Percentiles rank a stretch among this genome's conserved stretches.
Evolutionary conservation across 2,113 vertebrate species (phyloP).

Genomic region (Jaculus jaculus): DNA sequence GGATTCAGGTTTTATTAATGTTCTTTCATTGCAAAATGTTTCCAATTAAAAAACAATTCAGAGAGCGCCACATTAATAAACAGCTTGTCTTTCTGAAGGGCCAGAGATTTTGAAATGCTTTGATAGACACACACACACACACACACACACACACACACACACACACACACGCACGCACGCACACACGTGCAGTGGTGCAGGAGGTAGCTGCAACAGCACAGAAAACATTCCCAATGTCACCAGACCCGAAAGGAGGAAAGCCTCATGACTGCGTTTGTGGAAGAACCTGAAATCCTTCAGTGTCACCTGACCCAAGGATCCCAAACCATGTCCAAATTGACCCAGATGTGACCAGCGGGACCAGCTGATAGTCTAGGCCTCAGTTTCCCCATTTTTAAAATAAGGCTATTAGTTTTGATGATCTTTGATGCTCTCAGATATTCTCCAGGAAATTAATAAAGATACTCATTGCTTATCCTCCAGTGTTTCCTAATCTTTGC

Average conservation of each 20-base stretch:
- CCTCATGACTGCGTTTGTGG: background rate
- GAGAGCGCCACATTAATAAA: constrained; percentile 86
- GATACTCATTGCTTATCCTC: background rate
- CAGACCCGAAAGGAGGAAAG: background rate
- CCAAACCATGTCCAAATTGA: background rate
- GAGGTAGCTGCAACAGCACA: background rate
- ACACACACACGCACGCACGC: no score
- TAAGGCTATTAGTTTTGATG: background rate
- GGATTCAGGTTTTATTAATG: constrained; percentile 88
- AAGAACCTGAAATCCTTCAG: constrained; percentile 30
- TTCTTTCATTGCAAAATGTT: constrained; percentile 88
- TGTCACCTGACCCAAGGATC: background rate
- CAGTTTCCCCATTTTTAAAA: background rate
- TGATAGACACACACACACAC: constrained; percentile 70
- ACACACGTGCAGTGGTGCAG: background rate
- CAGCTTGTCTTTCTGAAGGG: constrained; percentile 80
- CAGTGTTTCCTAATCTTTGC: background rate
- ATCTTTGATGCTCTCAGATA: background rate
- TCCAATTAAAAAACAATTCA: constrained; percentile 90
- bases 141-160: constrained; percentile 18
- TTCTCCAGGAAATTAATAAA: background rate
- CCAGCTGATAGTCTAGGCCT: background rate
- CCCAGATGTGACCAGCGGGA: background rate
- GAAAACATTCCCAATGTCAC: background rate
- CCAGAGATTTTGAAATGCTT: constrained; percentile 80